phyloP scores from a whole-genome alignment of 2,888 invertebrate genomes.

The Abrostola tripartita region DNA sequence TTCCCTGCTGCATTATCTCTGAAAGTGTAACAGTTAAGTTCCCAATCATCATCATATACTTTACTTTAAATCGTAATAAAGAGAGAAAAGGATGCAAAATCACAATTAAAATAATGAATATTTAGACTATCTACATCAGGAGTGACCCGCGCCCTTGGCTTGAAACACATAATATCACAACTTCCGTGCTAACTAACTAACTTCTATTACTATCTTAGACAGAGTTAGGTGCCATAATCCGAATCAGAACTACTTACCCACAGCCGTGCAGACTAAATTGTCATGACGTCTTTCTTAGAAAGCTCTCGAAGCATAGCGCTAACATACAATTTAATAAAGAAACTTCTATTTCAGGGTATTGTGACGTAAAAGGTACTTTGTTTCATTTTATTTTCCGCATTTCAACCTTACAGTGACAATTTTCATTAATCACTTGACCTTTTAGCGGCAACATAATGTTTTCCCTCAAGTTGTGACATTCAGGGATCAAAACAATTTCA shows the following conservation, averaged over 20 bases:
- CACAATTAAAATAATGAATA: too few species aligned
- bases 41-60: too few species aligned
- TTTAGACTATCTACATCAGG: slow-evolving; percentile 10
- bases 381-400: not conserved
- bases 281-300: slow-evolving; percentile 21
- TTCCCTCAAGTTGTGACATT: slow-evolving; percentile 17
- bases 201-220: slow-evolving; percentile 12
- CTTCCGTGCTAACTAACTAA: slow-evolving; percentile 33
- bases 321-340: slow-evolving; percentile 34
- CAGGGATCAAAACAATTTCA: slow-evolving; percentile 32
- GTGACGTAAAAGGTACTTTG: slow-evolving; percentile 9
- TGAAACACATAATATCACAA: slow-evolving; percentile 8
- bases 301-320: slow-evolving; percentile 11
- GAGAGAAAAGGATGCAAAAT: too few species aligned
- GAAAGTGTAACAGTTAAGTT: too few species aligned
- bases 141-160: too few species aligned
- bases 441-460: slow-evolving; percentile 15
- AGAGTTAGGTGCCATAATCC: slow-evolving; percentile 29
- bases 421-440: slow-evolving; percentile 31
- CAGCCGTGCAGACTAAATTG: slow-evolving; percentile 24
- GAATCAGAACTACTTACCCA: slow-evolving; percentile 24
- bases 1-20: too few species aligned
- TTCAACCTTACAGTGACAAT: slow-evolving; percentile 21
- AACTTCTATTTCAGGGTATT: slow-evolving; percentile 17
- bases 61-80: too few species aligned